Evolutionary conservation across 2,797 vertebrate genomes (phyloP).

Genomic region (Austrolebias charrua): DNA sequence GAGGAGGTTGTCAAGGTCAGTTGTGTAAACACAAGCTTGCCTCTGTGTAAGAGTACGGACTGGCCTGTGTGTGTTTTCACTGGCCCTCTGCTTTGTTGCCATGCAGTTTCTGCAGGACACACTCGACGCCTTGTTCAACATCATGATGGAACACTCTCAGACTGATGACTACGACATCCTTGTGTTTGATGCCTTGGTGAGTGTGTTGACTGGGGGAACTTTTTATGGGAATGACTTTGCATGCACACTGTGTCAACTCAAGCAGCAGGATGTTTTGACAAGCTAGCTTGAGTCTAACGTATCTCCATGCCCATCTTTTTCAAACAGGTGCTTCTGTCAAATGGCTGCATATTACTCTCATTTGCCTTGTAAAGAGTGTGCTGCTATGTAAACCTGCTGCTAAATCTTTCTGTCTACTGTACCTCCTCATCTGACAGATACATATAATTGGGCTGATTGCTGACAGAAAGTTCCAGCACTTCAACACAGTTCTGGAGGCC

Average conservation of each 20-base stretch:
- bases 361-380: conserved; percentile 24
- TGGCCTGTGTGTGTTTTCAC: not conserved
- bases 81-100: conserved; percentile 7
- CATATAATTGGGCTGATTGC: conserved; percentile 97
- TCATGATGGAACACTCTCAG: conserved; percentile 98
- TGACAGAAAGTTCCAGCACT: conserved; percentile 98
- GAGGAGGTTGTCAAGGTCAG: conserved; percentile 97
- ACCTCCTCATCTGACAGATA: conserved; percentile 81
- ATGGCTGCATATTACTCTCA: conserved; percentile 22
- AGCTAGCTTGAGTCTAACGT: conserved; percentile 27
- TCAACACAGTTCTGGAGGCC: conserved; percentile 96
- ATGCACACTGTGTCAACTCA: conserved; percentile 21
- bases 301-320: conserved; percentile 28
- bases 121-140: conserved; percentile 96
- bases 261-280: conserved; percentile 38
- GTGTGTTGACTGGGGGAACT: conserved; percentile 25
- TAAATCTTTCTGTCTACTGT: conserved; percentile 10
- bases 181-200: conserved; percentile 97
- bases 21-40: conserved; percentile 3
- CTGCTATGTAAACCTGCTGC: conserved; percentile 24
- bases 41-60: conserved; percentile 38
- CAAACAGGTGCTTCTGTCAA: conserved; percentile 31
- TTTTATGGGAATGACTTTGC: conserved; percentile 14
- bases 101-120: conserved; percentile 95
- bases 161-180: conserved; percentile 94